Evolutionary conservation across 2,113 vertebrate genomes (phyloP), one percentile per base, ranked within the genome.

Genomic region (Stictonetta naevosa): DNA sequence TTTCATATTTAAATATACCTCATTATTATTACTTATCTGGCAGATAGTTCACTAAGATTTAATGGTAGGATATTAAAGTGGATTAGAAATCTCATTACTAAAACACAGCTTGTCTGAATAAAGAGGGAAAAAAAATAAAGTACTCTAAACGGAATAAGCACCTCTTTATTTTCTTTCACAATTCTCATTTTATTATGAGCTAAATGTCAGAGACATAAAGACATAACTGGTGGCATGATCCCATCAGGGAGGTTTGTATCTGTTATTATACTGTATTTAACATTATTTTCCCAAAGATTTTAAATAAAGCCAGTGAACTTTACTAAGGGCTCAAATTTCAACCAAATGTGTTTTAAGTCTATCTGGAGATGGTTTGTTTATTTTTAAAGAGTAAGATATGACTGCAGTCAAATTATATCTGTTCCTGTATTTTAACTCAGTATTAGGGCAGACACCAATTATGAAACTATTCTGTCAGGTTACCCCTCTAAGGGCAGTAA

Each of bases 61-160:
- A 97, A 95, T 84, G 88, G 78, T 76, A 88, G 38, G 7, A 75
- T 84, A 97, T 95, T 96, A 95, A 94, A 96, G 75, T 96, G 82
- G 58, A 94, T 96, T 97, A 94, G 90, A 96, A 97, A 87, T 95
- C 69, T 73, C 90, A 94, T 97, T 97, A 97, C 94, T 97, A 97
- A 97, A 95, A 86, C n/a, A 90, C 84, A 89, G 23, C 53, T 87
- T 92, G 31, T 90, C 90, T 96, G 67, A 67, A 94, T 36, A 66
- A 33, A 75, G 83, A 56, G 62, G 29, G 62, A 36, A 13, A 76
- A n/a, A 90, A 96, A 95, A 91, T 76, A 89, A 94, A 80, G 46
- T 60, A 40, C 28, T 90, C 10, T 83, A 93, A 76, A 29, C 53
- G 62, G 68, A 94, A 91, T 75, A 90, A 88, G 44, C 44, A 73